These are phyloP conservation scores for Premnoplex brunnescens DNA, from an alignment of 2,797 vertebrate genomes.

Conservation along the genomic window DNA sequence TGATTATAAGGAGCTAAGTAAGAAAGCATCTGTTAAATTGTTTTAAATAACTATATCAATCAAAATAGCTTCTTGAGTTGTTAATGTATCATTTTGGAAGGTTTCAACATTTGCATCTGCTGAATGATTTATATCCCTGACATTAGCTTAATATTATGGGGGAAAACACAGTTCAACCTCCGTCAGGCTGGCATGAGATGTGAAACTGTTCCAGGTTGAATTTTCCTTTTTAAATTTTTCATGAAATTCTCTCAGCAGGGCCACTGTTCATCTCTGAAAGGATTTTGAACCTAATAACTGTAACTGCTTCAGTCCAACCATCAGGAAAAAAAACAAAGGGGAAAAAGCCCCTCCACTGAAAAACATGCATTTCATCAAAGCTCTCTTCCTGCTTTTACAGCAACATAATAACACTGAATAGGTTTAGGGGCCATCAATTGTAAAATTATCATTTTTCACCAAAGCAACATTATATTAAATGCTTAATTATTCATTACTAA, in stretches of 20 bases:
- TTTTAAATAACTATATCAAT: constrained; percentile 51
- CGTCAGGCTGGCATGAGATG: constrained; percentile 74
- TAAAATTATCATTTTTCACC: constrained; percentile 89
- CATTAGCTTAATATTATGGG: constrained; percentile 80
- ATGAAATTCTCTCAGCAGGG: constrained; percentile 89
- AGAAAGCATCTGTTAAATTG: constrained; percentile 25
- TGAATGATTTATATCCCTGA: constrained; percentile 87
- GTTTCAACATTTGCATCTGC: constrained; percentile 75
- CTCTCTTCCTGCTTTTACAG: constrained; percentile 72
- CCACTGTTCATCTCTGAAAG: constrained; percentile 84
- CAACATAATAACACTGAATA: constrained; percentile 80
- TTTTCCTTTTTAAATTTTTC: constrained; percentile 91
- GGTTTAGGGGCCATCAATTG: constrained; percentile 88
- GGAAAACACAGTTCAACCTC: constrained; percentile 82
- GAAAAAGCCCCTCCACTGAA: constrained; percentile 14
- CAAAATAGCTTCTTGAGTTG: constrained; percentile 29
- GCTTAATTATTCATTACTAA: constrained; percentile 98
- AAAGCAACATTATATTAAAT: constrained; percentile 91
- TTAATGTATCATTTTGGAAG: constrained; percentile 44
- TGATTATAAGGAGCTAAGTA: constrained; percentile 3
- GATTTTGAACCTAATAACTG: constrained; percentile 85
- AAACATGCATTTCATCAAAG: constrained; percentile 81
- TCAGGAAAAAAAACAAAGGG: constrained; percentile 80
- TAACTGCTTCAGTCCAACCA: constrained; percentile 80
- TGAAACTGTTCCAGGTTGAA: constrained; percentile 83